Evolutionary conservation across 2,797 vertebrate genomes (phyloP).

Genomic region (Nasua narica): DNA sequence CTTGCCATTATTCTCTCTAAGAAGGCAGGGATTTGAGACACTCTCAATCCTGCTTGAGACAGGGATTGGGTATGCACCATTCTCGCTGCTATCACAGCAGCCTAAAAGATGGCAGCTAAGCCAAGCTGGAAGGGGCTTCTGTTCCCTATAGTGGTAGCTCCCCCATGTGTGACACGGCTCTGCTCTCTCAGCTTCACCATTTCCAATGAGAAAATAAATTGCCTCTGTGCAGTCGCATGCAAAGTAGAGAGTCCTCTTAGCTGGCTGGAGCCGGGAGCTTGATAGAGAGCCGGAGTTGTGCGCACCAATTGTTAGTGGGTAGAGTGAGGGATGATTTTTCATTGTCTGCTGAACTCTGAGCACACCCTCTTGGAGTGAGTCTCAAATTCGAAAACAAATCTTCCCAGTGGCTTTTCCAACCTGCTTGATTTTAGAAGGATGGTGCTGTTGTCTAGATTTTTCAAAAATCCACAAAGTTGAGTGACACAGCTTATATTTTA

Average conservation of each 20-base stretch:
- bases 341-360: constrained; percentile 63
- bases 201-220: constrained; percentile 74
- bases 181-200: constrained; percentile 51
- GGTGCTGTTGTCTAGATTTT: constrained; percentile 31
- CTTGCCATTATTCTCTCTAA: constrained; percentile 57
- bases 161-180: constrained; percentile 59
- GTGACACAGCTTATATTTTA: neutral
- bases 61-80: constrained; percentile 49
- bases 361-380: constrained; percentile 39
- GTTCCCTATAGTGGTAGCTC: constrained; percentile 56
- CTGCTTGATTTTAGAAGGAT: constrained; percentile 65
- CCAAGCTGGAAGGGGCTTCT: constrained; percentile 58
- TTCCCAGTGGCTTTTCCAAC: constrained; percentile 43
- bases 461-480: constrained; percentile 50
- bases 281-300: constrained; percentile 47
- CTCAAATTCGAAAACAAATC: constrained; percentile 64
- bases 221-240: constrained; percentile 68
- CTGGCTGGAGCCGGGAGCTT: constrained; percentile 24
- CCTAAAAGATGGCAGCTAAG: constrained; percentile 65
- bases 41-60: constrained; percentile 59
- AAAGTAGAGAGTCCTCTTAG: constrained; percentile 65
- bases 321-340: constrained; percentile 57
- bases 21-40: constrained; percentile 67
- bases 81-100: constrained; percentile 33
- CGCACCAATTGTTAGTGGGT: constrained; percentile 3